A percentile compares a stretch with the other conserved stretches of the same genome.
These are phyloP conservation scores for Plecotus auritus DNA, from an alignment of 2,113 vertebrate genomes.

Conservation along the genomic window DNA sequence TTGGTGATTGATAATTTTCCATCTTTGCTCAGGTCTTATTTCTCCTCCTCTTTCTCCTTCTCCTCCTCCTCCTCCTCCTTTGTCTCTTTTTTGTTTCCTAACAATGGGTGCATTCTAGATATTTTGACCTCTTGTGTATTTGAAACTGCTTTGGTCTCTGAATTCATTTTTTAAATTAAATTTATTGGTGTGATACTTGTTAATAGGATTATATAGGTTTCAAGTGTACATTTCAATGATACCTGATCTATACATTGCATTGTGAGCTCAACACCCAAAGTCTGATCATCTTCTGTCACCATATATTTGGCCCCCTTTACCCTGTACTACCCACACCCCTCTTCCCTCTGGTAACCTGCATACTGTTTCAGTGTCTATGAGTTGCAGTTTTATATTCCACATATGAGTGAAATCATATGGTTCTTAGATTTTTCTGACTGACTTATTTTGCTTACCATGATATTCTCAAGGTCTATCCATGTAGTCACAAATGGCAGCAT, in stretches of 20 bases:
- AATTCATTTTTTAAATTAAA: too few species aligned
- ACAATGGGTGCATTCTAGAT: background rate
- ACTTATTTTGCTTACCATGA: background rate
- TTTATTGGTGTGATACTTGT: too few species aligned
- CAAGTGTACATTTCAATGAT: too few species aligned
- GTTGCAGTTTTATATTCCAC: background rate
- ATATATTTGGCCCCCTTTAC: too few species aligned
- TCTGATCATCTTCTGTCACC: too few species aligned
- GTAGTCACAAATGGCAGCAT: background rate
- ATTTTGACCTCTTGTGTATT: background rate
- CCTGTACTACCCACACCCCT: too few species aligned
- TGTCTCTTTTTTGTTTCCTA: background rate
- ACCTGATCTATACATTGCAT: too few species aligned
- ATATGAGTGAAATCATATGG: background rate
- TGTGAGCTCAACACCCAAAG: too few species aligned
- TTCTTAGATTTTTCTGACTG: background rate
- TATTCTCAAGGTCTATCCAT: background rate
- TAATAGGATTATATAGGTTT: too few species aligned
- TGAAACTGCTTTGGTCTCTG: background rate
- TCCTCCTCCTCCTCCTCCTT: too few species aligned
- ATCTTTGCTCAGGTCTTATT: background rate
- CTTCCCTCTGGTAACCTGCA: background rate
- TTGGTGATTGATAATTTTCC: background rate
- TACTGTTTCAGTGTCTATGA: background rate
- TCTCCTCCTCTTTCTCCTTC: too few species aligned